phyloP scores from a whole-genome alignment of 2,888 invertebrate species.

The Nycteola revayana region DNA sequence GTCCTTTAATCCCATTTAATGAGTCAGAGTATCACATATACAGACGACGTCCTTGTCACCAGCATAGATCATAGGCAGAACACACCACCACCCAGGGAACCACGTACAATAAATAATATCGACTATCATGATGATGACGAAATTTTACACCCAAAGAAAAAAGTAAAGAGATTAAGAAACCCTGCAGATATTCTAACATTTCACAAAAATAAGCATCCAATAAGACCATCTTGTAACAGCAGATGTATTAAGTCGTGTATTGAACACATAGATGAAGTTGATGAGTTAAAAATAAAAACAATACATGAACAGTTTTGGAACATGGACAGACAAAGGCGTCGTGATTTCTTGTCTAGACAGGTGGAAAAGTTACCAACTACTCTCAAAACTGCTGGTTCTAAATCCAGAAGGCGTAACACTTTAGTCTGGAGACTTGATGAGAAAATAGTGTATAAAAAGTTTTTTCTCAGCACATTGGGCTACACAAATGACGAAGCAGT shows the following conservation, averaged over 20 bases:
- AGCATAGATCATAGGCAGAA: too few relatives aligned
- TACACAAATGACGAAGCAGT: slow-evolving; percentile 6
- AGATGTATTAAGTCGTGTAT: too few relatives aligned
- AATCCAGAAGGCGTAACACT: slow-evolving; percentile 6
- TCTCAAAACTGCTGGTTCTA: slow-evolving; percentile 1
- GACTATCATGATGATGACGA: slow-evolving; percentile 5
- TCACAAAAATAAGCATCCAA: slow-evolving; percentile 3
- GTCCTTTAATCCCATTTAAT: slow-evolving; percentile 4
- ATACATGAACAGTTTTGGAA: slow-evolving; percentile 5
- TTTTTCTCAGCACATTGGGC: slow-evolving; percentile 4
- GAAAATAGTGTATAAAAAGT: not conserved
- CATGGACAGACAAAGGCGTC: slow-evolving; percentile 4
- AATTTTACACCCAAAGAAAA: slow-evolving; percentile 3
- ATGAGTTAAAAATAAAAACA: slow-evolving; percentile 6
- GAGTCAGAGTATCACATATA: slow-evolving; percentile 4
- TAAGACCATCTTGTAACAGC: slow-evolving; percentile 2
- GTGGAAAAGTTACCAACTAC: slow-evolving; percentile 1
- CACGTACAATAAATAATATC: too few relatives aligned
- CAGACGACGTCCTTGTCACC: too few relatives aligned
- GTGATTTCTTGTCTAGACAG: slow-evolving; percentile 3
- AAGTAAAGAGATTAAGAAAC: slow-evolving; percentile 3
- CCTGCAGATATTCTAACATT: slow-evolving; percentile 4
- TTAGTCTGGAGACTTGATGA: not conserved
- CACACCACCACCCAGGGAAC: not conserved
- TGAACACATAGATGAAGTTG: slow-evolving; percentile 3